Evolutionary conservation across 2,113 vertebrate species (phyloP), one percentile per base, ranked within the genome.

Genomic region (Tiliqua scincoides): DNA sequence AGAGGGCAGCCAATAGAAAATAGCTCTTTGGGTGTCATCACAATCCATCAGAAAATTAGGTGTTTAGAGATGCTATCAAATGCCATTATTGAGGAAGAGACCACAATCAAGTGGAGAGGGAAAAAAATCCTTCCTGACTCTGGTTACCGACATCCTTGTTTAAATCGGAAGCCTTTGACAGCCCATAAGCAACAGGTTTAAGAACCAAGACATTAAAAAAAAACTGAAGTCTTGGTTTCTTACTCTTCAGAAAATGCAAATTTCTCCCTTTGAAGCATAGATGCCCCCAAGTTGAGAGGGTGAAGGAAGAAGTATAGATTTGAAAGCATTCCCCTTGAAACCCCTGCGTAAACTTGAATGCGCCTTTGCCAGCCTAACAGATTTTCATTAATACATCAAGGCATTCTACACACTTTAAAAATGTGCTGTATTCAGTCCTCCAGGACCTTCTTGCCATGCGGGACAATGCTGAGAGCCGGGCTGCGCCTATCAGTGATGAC

Each of bases 1-100:
- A 91, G 2, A 89, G 75, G 40, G 87, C 27, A 92, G 77, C 70
- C 88, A 35, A 75, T 0, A 87, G 68, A 43, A 86, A 90, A 88
- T 54, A 88, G 61, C 79, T 93, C 89, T 48, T 91, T 81, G 76
- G 72, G 21, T 89, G 30, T 72, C 68, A 88, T 25, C 88, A 80
- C 21, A 74, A 95, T 87, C 87, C 78, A 94, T 87, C 83, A 89
- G 2, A 30, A 82, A 93, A 94, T 93, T 84, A 93, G 8, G 62
- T 70, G 83, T 91, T 87, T 83, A 89, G n/a, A 68, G n/a, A 86
- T 30, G 52, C 86, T 83, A 88, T 92, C 85, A 71, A 82, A 15
- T 25, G n/a, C 63, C 37, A 1, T 85, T 78, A 91, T 68, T 85
- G 87, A 76, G 75, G 48, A 77, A 88, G 25, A 86, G 32, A 88